Percentiles rank a stretch among this genome's conserved stretches.
phyloP scores from a whole-genome alignment of 2,888 invertebrate genomes.

The Tortrix viridana region DNA sequence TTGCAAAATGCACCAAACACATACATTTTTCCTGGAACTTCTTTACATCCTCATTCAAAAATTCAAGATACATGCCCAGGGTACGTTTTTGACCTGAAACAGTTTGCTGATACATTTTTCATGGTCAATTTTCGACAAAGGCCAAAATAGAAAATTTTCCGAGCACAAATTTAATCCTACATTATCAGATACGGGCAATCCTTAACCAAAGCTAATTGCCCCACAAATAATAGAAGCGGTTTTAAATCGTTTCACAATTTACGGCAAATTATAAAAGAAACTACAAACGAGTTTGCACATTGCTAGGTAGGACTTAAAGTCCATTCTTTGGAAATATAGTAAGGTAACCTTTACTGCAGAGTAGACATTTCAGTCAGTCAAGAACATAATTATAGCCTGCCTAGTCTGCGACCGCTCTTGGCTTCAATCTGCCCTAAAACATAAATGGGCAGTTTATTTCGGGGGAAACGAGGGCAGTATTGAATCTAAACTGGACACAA shows the following conservation, averaged over 20 bases:
- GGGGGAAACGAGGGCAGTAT: background rate
- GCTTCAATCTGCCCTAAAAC: conserved; percentile 12
- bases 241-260: conserved; percentile 18
- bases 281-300: conserved; percentile 1
- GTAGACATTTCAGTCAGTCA: conserved; percentile 23
- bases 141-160: background rate
- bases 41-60: too few relatives aligned
- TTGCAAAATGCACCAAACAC: too few relatives aligned
- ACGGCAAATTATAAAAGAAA: conserved; percentile 10
- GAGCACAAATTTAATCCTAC: background rate
- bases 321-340: background rate
- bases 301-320: background rate
- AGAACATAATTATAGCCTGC: conserved; percentile 26
- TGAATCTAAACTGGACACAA: conserved; percentile 13
- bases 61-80: too few relatives aligned
- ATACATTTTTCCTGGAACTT: too few relatives aligned
- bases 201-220: conserved; percentile 20
- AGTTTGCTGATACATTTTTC: too few relatives aligned
- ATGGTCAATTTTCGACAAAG: background rate
- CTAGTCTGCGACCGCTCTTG: conserved; percentile 11
- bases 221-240: conserved; percentile 12
- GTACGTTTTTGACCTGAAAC: too few relatives aligned
- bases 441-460: conserved; percentile 10
- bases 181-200: background rate
- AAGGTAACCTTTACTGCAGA: conserved; percentile 5